Conservation (phyloP, 2,888 invertebrate species). For the Pinctada fucata region DNA sequence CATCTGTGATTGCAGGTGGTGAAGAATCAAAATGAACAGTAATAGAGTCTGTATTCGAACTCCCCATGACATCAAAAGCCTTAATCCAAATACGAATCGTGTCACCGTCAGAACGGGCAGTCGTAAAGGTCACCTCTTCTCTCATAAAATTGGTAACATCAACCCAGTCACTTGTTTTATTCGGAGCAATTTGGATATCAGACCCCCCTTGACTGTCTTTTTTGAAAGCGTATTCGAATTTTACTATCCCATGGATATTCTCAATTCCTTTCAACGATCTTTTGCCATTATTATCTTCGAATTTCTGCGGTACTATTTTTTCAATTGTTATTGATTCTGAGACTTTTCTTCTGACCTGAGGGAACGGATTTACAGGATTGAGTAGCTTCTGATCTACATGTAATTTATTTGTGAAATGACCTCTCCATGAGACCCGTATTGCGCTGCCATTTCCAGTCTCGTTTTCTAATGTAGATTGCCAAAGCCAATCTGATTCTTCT, state of each 20-base stretch:
- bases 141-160: neutral
- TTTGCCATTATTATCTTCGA: constrained; percentile 15
- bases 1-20: neutral
- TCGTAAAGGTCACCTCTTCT: neutral
- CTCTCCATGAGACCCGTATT: neutral
- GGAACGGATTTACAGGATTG: neutral
- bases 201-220: constrained; percentile 5
- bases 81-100: constrained; percentile 19
- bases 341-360: neutral
- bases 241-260: constrained; percentile 12
- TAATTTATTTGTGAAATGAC: constrained; percentile 2
- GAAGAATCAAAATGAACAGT: constrained; percentile 9
- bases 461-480: constrained; percentile 12
- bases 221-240: neutral
- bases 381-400: constrained; percentile 7
- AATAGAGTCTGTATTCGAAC: constrained; percentile 2
- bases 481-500: neutral
- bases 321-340: neutral
- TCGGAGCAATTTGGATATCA: neutral
- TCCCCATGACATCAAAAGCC: constrained; percentile 12
- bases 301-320: neutral
- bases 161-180: neutral
- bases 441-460: neutral
- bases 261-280: neutral
- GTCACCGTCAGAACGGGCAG: constrained; percentile 21